Evolutionary conservation across 2,797 vertebrate species (phyloP).

Genomic region (Heliangelus exortis): DNA sequence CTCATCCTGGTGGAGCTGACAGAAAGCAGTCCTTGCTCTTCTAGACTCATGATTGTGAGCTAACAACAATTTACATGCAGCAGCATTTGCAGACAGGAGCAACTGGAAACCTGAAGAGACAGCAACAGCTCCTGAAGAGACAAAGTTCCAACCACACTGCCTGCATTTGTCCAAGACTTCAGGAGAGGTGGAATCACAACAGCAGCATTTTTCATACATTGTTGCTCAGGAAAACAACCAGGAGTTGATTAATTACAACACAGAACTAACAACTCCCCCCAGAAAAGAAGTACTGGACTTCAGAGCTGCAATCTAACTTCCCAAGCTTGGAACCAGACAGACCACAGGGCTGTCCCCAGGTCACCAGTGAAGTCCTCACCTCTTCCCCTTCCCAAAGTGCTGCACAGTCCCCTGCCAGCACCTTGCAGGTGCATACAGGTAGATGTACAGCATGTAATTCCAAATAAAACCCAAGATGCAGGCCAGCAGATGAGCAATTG

Average conservation of each 20-base stretch:
- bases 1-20: not conserved
- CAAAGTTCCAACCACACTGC: not conserved
- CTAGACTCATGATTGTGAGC: not conserved
- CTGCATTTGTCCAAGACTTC: not conserved
- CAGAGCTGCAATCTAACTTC: not conserved
- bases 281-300: not conserved
- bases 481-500: not conserved
- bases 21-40: not conserved
- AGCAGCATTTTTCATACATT: not conserved
- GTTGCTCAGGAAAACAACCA: not conserved
- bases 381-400: not conserved
- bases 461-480: not conserved
- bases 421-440: fast-evolving
- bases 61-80: not conserved
- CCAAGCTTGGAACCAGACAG: not conserved
- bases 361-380: not conserved
- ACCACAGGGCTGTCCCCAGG: not conserved
- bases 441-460: fast-evolving
- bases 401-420: fast-evolving
- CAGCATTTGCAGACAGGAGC: not conserved
- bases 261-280: not conserved
- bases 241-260: not conserved
- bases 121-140: not conserved
- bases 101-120: not conserved
- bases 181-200: not conserved